These are phyloP conservation scores for Emys orbicularis DNA, from an alignment of 2,797 vertebrate species.

Conservation along the genomic window DNA sequence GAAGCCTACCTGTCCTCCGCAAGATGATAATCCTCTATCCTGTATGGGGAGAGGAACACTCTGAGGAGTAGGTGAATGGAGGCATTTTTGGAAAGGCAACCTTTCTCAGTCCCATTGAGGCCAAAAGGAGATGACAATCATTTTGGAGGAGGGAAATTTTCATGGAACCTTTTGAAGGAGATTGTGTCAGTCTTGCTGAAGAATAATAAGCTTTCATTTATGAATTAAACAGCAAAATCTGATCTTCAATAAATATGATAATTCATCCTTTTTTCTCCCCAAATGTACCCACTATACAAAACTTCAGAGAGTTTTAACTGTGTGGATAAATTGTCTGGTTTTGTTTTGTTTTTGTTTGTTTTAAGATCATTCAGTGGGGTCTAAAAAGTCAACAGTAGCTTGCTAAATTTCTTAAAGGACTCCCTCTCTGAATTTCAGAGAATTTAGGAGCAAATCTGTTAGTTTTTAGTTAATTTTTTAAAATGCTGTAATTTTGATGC, in stretches of 20 bases:
- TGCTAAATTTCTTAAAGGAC: not conserved
- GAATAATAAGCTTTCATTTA: not conserved
- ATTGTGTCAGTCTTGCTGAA: not conserved
- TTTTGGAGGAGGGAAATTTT: not conserved
- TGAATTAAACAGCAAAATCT: not conserved
- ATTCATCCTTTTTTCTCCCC: not conserved
- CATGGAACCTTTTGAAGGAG: not conserved
- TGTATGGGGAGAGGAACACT: not conserved
- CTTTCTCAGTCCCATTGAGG: not conserved
- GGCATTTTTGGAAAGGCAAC: not conserved
- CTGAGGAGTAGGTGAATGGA: not conserved
- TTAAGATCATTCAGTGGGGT: not conserved
- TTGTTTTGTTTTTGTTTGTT: not conserved
- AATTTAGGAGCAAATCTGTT: not conserved
- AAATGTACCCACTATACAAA: not conserved
- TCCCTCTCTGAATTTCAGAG: not conserved
- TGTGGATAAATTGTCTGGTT: not conserved
- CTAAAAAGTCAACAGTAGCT: not conserved
- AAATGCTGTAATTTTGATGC: not conserved
- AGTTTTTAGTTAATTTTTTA: not conserved
- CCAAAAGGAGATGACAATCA: not conserved
- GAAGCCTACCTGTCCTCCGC: not conserved
- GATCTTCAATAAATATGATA: not conserved
- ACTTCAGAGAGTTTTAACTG: not conserved
- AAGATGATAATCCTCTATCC: not conserved